Base-by-base conservation (phyloP, 2,113 vertebrate genomes). In the Uria aalge region DNA sequence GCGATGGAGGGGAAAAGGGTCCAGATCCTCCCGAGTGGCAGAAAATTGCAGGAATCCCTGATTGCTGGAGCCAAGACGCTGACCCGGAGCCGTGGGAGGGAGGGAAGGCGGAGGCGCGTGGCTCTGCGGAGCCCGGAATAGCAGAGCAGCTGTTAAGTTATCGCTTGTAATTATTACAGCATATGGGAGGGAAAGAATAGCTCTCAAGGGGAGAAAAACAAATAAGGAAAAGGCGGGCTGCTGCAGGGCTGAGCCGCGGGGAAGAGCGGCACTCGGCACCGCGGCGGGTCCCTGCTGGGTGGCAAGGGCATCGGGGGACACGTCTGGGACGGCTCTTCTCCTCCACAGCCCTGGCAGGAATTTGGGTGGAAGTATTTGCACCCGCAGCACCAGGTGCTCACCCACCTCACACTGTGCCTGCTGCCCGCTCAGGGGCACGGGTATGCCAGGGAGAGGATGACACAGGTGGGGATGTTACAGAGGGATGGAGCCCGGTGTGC, bases 131-230 rank as follows among this genome's bases (percentile, higher is more conserved):
- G 92, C 89, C 89, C 2, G 23, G 94, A 97, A 97, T 96, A 97
- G 96, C 88, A 86, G 89, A 95, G 84, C 94, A 96, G 94, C 94
- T 96, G 96, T 17, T 90, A 68, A 94, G 80, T 87, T 92, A 93
- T 67, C 40, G 7, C 90, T 85, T 71, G 92, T 80, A 92, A 96
- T 95, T 94, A 96, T 92, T 94, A 92, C 88, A 88, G 91, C 96
- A 96, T 94, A 96, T 95, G 96, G 92, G 68, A 95, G 71, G 71
- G 83, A 96, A 95, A 97, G 95, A 94, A 92, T 79, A 95, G 88
- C 83, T 95, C 92, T 88, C n/a, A 64, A 81, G 81, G 68, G 68
- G 80, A 94, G 95, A 66, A 90, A 96, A 97, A 95, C 96, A 97
- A 96, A 93, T 64, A 87, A 68, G 85, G 77, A 69, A 85, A 92